A percentile compares a stretch with the other conserved stretches of the same genome.
phyloP scores from a whole-genome alignment of 92 coral and sea anemone species.

The Plumapathes pennacea region DNA sequence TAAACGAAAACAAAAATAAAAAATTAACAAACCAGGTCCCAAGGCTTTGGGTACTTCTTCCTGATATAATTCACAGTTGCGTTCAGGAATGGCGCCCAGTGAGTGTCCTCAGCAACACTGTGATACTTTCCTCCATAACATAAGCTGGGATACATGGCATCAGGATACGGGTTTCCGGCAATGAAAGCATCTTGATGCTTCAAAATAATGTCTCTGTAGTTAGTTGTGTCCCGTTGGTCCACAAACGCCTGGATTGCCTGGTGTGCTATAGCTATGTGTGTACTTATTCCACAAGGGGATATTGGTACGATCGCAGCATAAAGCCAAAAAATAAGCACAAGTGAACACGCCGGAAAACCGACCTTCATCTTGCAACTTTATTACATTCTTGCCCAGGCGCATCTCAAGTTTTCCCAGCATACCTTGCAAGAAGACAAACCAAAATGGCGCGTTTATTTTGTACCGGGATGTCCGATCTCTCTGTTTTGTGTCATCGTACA shows the following conservation, averaged over 20 bases:
- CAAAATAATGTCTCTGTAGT: constrained; percentile 75
- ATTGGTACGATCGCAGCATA: not conserved
- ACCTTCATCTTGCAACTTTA: no score
- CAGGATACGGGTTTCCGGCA: constrained; percentile 93
- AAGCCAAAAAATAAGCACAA: not conserved
- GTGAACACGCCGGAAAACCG: no score
- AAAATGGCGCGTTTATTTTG: no score
- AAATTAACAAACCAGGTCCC: constrained; percentile 70
- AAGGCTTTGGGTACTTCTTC: constrained; percentile 86
- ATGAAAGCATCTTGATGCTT: constrained; percentile 85
- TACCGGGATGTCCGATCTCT: no score
- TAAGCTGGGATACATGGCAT: constrained; percentile 80
- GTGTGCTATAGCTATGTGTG: constrained; percentile 90
- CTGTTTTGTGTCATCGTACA: no score
- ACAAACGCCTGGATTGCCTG: constrained; percentile 85
- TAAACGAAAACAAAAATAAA: no score
- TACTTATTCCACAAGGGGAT: constrained; percentile 78
- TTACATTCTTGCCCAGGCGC: no score
- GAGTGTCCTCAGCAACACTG: constrained; percentile 83
- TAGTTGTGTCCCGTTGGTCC: constrained; percentile 61
- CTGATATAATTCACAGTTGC: constrained; percentile 89
- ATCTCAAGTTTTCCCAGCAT: no score
- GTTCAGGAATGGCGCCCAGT: constrained; percentile 94
- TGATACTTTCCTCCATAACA: constrained; percentile 85
- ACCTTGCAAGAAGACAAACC: no score